phyloP scores from a whole-genome alignment of 2,888 invertebrate species.

The Lampropteryx suffumata region DNA sequence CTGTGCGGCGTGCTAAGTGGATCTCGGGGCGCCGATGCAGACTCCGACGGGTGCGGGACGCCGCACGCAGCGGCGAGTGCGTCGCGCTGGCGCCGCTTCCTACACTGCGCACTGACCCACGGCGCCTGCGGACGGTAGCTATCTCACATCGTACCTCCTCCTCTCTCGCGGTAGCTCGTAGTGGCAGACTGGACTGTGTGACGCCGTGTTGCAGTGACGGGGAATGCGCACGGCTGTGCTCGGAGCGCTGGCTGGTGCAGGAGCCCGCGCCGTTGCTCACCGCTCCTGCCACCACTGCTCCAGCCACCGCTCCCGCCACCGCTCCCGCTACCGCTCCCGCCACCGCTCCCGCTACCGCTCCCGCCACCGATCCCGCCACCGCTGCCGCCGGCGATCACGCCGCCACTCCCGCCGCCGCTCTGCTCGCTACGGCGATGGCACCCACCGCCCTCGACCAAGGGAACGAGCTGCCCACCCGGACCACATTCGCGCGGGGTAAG shows the following conservation, averaged over 20 bases:
- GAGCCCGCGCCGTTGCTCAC: constrained; percentile 5
- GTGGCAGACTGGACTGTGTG: too few species aligned
- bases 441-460: not conserved
- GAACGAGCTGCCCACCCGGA: not conserved
- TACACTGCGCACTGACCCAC: constrained; percentile 64
- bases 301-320: too few species aligned
- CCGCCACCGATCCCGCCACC: too few species aligned
- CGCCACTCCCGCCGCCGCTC: too few species aligned
- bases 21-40: constrained; percentile 2
- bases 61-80: constrained; percentile 37
- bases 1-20: constrained; percentile 21
- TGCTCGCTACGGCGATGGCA: not conserved
- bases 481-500: not conserved
- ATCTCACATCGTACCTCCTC: not conserved
- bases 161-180: too few species aligned
- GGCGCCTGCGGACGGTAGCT: constrained; percentile 53
- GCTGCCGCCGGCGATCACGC: too few species aligned
- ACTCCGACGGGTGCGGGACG: constrained; percentile 20
- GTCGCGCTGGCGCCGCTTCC: constrained; percentile 44
- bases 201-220: constrained; percentile 42
- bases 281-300: too few species aligned
- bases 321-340: too few species aligned
- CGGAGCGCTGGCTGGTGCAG: constrained; percentile 48
- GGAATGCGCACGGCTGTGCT: constrained; percentile 53
- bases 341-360: too few species aligned